Evolutionary conservation across 2,888 invertebrate species (phyloP).

Genomic region (Pherbina coryleti): DNA sequence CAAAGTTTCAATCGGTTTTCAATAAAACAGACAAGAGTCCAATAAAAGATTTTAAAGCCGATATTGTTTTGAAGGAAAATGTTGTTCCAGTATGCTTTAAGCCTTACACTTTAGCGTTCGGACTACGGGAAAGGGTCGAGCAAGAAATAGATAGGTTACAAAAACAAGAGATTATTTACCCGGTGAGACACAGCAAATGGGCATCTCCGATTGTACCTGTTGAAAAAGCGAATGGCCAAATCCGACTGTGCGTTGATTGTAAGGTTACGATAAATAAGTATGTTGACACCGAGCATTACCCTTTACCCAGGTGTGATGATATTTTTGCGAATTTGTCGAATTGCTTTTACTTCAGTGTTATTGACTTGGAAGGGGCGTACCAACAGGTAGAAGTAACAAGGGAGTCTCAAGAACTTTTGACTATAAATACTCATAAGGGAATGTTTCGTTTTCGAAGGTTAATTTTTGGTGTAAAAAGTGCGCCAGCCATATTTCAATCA

Average conservation of each 20-base stretch:
- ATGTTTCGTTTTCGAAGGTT: conserved; percentile 13
- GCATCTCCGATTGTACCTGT: conserved; percentile 41
- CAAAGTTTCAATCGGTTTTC: background rate
- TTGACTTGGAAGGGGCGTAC: conserved; percentile 36
- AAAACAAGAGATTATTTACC: conserved; percentile 40
- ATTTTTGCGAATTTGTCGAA: conserved; percentile 32
- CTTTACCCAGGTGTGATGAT: conserved; percentile 39
- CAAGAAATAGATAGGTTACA: conserved; percentile 20
- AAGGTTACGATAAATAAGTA: conserved; percentile 10
- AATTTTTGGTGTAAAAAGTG: conserved; percentile 25
- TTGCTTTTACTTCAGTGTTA: conserved; percentile 25
- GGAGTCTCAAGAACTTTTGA: conserved; percentile 17
- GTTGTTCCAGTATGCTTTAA: background rate
- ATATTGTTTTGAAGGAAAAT: background rate
- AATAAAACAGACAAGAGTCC: background rate
- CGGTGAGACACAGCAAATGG: conserved; percentile 30
- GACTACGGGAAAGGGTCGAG: background rate
- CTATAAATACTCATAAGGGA: conserved; percentile 36
- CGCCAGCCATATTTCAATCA: conserved; percentile 37
- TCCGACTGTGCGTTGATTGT: conserved; percentile 39
- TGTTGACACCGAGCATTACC: conserved; percentile 33
- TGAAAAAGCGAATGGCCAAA: conserved; percentile 34
- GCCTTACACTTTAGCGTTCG: background rate
- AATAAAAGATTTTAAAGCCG: background rate
- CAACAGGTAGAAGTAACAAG: conserved; percentile 19